phyloP scores from a whole-genome alignment of 2,888 invertebrate species.

The Hartigia nigra region DNA sequence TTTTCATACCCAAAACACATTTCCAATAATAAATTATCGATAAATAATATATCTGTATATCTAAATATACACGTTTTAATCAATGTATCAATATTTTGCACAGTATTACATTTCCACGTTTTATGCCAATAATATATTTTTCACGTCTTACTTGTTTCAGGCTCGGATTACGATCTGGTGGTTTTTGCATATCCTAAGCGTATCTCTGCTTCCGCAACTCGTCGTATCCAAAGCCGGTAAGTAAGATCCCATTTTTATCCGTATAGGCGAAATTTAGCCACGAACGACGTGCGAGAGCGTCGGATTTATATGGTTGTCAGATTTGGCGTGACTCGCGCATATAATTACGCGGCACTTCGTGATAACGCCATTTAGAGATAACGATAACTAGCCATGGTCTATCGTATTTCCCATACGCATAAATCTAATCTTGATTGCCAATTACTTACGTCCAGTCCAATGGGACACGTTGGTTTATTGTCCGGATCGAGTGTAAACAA shows the following conservation, averaged over 20 bases:
- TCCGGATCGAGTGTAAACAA: conserved; percentile 10
- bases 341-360: neutral
- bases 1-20: too few relatives aligned
- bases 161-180: conserved; percentile 43
- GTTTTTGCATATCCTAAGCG: conserved; percentile 50
- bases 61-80: too few relatives aligned
- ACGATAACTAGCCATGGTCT: neutral
- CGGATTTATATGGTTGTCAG: conserved; percentile 12
- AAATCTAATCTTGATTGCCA: conserved; percentile 40
- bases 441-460: conserved; percentile 38
- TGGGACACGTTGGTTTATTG: conserved; percentile 31
- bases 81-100: too few relatives aligned
- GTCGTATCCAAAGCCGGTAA: conserved; percentile 57
- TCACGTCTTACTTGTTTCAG: conserved; percentile 44
- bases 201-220: conserved; percentile 43
- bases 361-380: neutral
- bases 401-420: conserved; percentile 28
- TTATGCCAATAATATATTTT: neutral
- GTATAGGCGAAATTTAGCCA: conserved; percentile 15
- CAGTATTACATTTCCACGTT: neutral
- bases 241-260: conserved; percentile 30
- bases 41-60: too few relatives aligned
- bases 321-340: neutral
- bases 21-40: neutral
- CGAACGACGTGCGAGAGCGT: conserved; percentile 26